These are phyloP conservation scores for Hirtodrosophila alboralis DNA, from an alignment of 2,888 invertebrate genomes.

Conservation along the genomic window DNA sequence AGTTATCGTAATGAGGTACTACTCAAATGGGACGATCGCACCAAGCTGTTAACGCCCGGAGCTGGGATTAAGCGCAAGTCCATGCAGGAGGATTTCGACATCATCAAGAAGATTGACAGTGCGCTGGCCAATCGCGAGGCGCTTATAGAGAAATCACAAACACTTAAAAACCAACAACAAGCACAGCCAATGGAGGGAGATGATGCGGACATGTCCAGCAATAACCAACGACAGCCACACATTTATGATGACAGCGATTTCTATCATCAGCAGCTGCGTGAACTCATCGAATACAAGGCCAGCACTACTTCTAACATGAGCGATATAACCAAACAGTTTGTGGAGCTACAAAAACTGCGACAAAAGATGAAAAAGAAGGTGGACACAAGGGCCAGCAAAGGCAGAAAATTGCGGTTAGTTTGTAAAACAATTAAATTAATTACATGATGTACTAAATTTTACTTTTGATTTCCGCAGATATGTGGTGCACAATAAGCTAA, in stretches of 20 bases:
- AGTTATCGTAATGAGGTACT: conserved; percentile 91
- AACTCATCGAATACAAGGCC: conserved; percentile 96
- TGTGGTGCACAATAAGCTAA: conserved; percentile 92
- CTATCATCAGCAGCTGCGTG: conserved; percentile 95
- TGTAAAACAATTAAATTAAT: not conserved
- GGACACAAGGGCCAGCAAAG: conserved; percentile 97
- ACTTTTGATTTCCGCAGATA: conserved; percentile 84
- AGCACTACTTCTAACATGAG: conserved; percentile 92
- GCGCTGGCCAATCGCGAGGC: conserved; percentile 91
- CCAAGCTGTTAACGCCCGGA: conserved; percentile 88
- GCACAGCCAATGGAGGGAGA: conserved; percentile 81
- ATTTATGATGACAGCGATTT: conserved; percentile 99
- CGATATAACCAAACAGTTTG: conserved; percentile 94
- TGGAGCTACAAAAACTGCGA: conserved; percentile 94
- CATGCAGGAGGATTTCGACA: conserved; percentile 85
- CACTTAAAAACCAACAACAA: conserved; percentile 88
- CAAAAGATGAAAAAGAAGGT: conserved; percentile 96
- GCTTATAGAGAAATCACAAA: conserved; percentile 91
- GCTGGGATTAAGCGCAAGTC: conserved; percentile 86
- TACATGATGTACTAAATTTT: too few relatives aligned
- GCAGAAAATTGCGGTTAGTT: conserved; percentile 90
- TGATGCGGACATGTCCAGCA: not conserved
- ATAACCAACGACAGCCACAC: conserved; percentile 84
- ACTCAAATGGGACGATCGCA: conserved; percentile 98
- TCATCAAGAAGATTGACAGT: conserved; percentile 91